Conservation (phyloP, 2,113 vertebrate species). For the Platysternon megacephalum region DNA sequence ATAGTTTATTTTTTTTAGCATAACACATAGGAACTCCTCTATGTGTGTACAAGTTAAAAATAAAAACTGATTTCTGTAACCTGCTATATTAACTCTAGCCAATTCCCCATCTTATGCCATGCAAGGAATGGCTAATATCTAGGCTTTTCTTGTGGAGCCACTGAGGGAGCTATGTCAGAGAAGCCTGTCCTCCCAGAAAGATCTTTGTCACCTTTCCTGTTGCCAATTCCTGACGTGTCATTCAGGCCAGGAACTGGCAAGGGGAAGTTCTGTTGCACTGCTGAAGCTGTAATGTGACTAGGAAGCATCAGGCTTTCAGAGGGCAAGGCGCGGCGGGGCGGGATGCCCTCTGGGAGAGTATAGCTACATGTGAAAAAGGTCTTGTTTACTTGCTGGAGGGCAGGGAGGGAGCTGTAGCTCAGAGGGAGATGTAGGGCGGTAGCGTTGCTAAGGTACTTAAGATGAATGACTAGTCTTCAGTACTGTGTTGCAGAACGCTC, state of each 20-base stretch:
- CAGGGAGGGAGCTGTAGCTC: not conserved
- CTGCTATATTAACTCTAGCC: not conserved
- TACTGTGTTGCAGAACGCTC: not conserved
- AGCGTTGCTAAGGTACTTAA: not conserved
- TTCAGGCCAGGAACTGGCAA: not conserved
- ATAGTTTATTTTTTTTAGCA: not conserved
- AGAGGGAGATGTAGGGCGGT: not conserved
- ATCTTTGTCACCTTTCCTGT: not conserved
- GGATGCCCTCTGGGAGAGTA: not conserved
- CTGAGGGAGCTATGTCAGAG: not conserved
- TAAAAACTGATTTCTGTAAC: not conserved
- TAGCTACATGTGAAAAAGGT: not conserved
- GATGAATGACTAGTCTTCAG: not conserved
- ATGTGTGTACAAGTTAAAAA: not conserved
- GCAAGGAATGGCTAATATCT: not conserved
- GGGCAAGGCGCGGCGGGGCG: not conserved
- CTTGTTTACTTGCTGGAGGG: not conserved
- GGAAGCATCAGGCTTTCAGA: not conserved
- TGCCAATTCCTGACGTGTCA: not conserved
- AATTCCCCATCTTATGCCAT: not conserved
- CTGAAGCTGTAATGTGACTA: not conserved
- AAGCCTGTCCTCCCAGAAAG: not conserved
- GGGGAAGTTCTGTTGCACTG: not conserved
- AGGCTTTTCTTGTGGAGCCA: not conserved
- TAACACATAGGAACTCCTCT: not conserved